Evolutionary conservation across 2,797 vertebrate species (phyloP), one percentile per base, ranked within the genome.

Genomic region (Staurois parvus): DNA sequence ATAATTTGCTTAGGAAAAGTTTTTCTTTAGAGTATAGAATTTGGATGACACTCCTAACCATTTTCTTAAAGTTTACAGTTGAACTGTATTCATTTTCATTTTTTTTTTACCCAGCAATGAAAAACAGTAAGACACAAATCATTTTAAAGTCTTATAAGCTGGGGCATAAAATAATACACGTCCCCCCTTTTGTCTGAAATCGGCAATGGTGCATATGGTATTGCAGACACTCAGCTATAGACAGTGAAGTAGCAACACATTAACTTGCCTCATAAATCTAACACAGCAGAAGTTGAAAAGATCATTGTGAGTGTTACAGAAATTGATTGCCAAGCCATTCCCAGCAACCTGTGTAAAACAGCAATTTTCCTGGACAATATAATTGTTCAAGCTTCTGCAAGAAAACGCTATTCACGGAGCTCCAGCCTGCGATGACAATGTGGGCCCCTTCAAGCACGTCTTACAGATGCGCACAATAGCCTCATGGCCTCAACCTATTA

Each of bases 281-380:
- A 79, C 40, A 21, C 48, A 64, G 67, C 74, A 56, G 17, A 84
- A 78, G 64, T n/a, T 64, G 75, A 72, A 45, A 32, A 84, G 68
- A 85, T 85, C 52, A 66, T 66, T 74, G 68, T 74, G 19, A 67
- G 37, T 12, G 42, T 79, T 85, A 66, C 84, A 79, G 42, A 74
- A 79, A 52, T 74, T 66, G 56, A 79, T 74, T 79, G 76, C 48
- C 48, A 59, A 85, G 76, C 62, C 17, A 67, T 85, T 85, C 59
- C 62, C 37, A 74, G 83, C 24, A 85, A 52, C 59, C 48, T 68
- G 76, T 34, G 19, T 74, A 52, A 79, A 85, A 85, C 79, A 85
- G 29, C 34, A 67, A 79, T 79, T 21, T 79, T 42, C 76, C 30
- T 34, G 26, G 34, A 29, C 42, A 83, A 83, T 69, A 42, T 76